Conservation (phyloP, 2,113 vertebrate species). For the Chlamydotis undulata region DNA sequence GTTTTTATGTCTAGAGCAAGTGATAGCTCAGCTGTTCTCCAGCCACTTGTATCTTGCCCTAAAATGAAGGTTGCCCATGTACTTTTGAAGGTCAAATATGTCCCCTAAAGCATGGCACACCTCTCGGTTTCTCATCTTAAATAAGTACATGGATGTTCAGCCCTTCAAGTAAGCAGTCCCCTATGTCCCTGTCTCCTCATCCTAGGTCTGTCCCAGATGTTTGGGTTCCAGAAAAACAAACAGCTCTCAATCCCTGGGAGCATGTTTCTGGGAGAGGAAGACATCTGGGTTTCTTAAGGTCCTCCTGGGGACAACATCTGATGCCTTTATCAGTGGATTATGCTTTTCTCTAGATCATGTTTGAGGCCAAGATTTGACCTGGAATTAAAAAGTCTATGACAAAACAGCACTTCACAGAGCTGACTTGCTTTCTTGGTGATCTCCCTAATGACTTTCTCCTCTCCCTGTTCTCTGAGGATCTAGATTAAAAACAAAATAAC, state of each 20-base stretch:
- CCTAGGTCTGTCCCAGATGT: not conserved
- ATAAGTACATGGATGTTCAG: not conserved
- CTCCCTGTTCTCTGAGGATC: not conserved
- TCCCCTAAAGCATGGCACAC: not conserved
- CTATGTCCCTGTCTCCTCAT: not conserved
- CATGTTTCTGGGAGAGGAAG: not conserved
- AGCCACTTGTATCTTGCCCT: too few relatives aligned
- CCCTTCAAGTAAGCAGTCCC: too few relatives aligned
- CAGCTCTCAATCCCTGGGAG: not conserved
- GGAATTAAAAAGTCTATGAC: not conserved
- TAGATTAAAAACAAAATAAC: not conserved
- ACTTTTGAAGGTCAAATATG: not conserved
- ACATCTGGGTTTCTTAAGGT: not conserved
- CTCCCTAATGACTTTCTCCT: not conserved
- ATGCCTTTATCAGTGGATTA: not conserved
- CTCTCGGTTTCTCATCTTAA: not conserved
- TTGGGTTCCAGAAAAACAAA: not conserved
- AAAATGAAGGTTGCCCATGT: not conserved
- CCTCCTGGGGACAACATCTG: not conserved
- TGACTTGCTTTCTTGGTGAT: not conserved
- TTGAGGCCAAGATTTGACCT: not conserved
- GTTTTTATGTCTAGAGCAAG: not conserved
- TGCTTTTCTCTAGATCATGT: not conserved
- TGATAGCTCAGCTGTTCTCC: not conserved
- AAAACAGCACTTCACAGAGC: not conserved